Base-by-base conservation (phyloP, 2,888 invertebrate genomes). In the Ophioninae sp. region DNA sequence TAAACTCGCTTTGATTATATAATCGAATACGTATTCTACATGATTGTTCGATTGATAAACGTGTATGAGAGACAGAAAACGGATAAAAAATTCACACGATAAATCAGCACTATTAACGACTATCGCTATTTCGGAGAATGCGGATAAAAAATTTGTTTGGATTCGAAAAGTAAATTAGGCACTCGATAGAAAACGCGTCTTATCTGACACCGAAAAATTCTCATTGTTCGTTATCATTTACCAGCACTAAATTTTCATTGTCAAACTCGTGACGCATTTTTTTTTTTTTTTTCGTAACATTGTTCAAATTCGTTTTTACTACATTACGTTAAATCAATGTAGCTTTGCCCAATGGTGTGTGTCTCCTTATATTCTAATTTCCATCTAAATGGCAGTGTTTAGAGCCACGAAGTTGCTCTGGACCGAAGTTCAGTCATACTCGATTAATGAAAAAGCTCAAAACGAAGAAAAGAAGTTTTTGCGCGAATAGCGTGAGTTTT, bases 321-420 rank as follows among this genome's bases (percentile, higher is more conserved):
- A 50, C 17, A 10, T 50, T 50, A 30, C 50, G 7, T 59, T 68
- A 69, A 41, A 67, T 70, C 13, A 13, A 13, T 13, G 50, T 50
- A 50, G 50, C 17, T 2, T 50, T 50, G 13, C 50, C 17, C 50
- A 17, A 6, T 50, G 6, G 6, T 17, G 50, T 17, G 50, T 57
- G 41, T 20, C 78, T 61, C 21, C 30, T 37, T 50, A 74, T 37
- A 73, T 30, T 7, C 21, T 76, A 37, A 37, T 73, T 81, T 81
- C 44, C n/a, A 69, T 83, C 61, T 75, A 57, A 79, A 74, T 74
- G 83, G 83, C 83, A 83, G 83, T 83, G 74, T 81, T 56, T 62
- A 21, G 69, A 67, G 70, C 64, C 56, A 21, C 20, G 20, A 44
- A 17, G 44, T 44, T 62, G 59, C 30, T 50, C 37, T 20, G 57